Percentiles rank a stretch among this genome's conserved stretches.
Conservation (phyloP, 2,113 vertebrate genomes). For the Litocranius walleri region DNA sequence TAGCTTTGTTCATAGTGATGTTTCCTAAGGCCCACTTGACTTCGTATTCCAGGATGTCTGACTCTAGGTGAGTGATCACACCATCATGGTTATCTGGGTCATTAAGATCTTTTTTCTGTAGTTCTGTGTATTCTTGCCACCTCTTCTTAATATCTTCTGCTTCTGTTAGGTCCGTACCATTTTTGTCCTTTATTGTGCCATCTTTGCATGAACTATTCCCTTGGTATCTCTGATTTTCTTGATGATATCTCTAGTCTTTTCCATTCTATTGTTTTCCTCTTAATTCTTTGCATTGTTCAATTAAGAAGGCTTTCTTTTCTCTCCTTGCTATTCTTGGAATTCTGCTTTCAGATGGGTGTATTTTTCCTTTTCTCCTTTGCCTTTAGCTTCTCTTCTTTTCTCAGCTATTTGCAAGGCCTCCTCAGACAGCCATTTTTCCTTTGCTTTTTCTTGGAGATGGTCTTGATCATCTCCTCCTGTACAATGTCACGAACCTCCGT, state of each 20-base stretch:
- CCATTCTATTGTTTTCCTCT: background rate
- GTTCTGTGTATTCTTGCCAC: background rate
- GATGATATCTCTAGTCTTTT: background rate
- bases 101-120: background rate
- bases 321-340: background rate
- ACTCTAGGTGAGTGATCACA: background rate
- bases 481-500: background rate
- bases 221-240: background rate
- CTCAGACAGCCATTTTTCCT: background rate
- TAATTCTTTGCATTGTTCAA: background rate
- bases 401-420: background rate
- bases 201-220: background rate
- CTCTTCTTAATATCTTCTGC: background rate
- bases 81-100: background rate
- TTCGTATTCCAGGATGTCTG: background rate
- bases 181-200: background rate
- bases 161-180: background rate
- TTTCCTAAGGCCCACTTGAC: background rate
- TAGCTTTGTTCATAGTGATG: background rate
- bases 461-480: background rate
- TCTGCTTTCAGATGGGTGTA: background rate
- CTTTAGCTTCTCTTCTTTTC: background rate
- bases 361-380: background rate
- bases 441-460: background rate
- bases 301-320: background rate